phyloP scores from a whole-genome alignment of 2,113 vertebrate genomes.

The Hoplias malabaricus region DNA sequence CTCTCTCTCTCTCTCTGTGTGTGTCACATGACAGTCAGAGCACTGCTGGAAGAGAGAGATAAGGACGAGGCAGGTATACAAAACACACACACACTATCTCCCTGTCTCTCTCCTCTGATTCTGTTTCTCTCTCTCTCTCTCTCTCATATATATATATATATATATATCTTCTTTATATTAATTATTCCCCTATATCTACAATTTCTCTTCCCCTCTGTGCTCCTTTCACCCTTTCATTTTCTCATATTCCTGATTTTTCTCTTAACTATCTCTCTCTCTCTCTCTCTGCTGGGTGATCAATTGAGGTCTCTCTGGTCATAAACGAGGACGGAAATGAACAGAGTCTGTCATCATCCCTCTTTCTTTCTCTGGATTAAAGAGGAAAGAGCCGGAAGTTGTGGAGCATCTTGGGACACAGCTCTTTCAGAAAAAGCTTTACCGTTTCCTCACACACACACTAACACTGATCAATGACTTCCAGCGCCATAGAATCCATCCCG shows the following conservation, averaged over 20 bases:
- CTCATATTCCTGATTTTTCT: no score
- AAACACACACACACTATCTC: not conserved
- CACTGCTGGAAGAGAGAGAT: no score
- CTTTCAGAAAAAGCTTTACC: not conserved
- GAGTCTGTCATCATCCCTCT: slow-evolving; percentile 2
- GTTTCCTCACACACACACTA: not conserved
- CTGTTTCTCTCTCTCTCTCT: no score
- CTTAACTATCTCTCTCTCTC: not conserved
- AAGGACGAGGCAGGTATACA: no score
- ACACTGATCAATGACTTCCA: not conserved
- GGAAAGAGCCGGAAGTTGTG: not conserved
- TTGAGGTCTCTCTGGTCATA: not conserved
- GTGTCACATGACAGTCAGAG: no score
- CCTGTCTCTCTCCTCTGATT: not conserved
- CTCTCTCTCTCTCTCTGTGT: no score
- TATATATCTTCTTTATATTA: no score
- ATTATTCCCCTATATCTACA: no score
- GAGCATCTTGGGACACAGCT: not conserved
- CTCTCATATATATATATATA: not conserved
- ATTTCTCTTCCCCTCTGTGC: no score
- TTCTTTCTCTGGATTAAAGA: no score
- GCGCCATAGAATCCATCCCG: not conserved
- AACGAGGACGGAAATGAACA: slow-evolving; percentile 4
- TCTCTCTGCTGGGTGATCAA: not conserved
- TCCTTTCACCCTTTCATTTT: no score